Conservation (phyloP, 2,888 invertebrate species). For the Calliopum simillimum region DNA sequence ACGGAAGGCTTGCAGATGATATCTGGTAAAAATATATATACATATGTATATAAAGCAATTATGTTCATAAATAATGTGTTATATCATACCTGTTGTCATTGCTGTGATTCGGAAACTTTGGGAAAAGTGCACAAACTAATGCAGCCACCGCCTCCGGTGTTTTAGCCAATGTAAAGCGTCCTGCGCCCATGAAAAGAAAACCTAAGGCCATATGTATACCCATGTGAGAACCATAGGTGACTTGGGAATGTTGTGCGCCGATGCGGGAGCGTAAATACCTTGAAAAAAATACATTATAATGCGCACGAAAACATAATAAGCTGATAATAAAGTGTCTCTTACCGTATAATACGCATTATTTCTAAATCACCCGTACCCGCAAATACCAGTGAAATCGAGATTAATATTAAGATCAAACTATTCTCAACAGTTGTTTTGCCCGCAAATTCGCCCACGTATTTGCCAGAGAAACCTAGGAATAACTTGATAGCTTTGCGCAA, state of each 20-base stretch:
- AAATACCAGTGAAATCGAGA: slow-evolving; percentile 83
- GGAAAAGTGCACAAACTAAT: slow-evolving; percentile 92
- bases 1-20: slow-evolving; percentile 96
- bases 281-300: too few species aligned
- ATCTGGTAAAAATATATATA: slow-evolving; percentile 70
- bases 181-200: slow-evolving; percentile 92
- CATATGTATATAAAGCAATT: background rate
- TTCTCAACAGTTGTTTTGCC: slow-evolving; percentile 92
- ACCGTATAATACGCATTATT: slow-evolving; percentile 84
- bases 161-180: slow-evolving; percentile 86
- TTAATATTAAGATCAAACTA: slow-evolving; percentile 84
- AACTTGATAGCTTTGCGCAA: slow-evolving; percentile 68
- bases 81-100: slow-evolving; percentile 87
- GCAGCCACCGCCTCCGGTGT: slow-evolving; percentile 89
- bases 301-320: too few species aligned
- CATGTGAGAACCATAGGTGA: slow-evolving; percentile 92
- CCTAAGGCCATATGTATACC: slow-evolving; percentile 96
- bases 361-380: slow-evolving; percentile 92
- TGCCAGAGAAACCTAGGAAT: slow-evolving; percentile 68
- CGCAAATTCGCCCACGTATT: slow-evolving; percentile 86
- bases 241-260: slow-evolving; percentile 77
- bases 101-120: slow-evolving; percentile 96
- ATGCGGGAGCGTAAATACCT: slow-evolving; percentile 86
- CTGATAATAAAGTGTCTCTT: too few species aligned
- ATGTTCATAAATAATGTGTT: background rate